A percentile compares a stretch with the other conserved stretches of the same genome.
Conservation (phyloP, 1,140 invertebrate genomes). For the Penaeus chinensis region DNA sequence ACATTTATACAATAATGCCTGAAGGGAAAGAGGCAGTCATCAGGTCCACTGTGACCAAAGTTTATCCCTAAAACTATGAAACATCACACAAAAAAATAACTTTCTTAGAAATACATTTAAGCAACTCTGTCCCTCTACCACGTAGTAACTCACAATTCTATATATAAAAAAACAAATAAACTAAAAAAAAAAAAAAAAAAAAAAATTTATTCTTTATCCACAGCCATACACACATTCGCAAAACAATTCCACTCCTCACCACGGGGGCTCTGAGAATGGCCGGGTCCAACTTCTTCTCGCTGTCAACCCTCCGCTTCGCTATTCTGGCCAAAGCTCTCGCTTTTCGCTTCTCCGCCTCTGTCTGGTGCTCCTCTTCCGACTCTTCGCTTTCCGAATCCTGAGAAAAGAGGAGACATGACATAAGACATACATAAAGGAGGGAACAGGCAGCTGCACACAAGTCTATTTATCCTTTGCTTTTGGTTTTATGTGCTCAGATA, state of each 20-base stretch:
- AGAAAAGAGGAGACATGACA: neutral
- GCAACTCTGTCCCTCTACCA: too few species aligned
- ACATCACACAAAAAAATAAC: too few species aligned
- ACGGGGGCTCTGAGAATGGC: conserved; percentile 93
- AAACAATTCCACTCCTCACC: conserved; percentile 66
- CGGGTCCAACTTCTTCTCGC: conserved; percentile 82
- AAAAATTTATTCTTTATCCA: neutral
- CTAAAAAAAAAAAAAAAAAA: neutral
- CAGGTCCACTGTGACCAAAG: too few species aligned
- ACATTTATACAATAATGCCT: neutral
- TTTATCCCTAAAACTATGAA: too few species aligned
- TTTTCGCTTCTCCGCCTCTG: conserved; percentile 76
- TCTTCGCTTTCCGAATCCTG: conserved; percentile 66
- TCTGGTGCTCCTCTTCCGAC: conserved; percentile 73
- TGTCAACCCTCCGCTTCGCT: conserved; percentile 83
- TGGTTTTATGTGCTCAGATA: too few species aligned
- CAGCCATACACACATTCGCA: neutral
- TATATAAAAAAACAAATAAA: too few species aligned
- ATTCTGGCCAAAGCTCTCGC: conserved; percentile 78
- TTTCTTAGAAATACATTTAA: too few species aligned
- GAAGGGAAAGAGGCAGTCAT: neutral
- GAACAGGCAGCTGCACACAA: neutral
- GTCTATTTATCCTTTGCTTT: too few species aligned
- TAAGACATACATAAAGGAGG: neutral
- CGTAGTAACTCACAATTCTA: too few species aligned